These are phyloP conservation scores for Danaus chrysippus DNA, from an alignment of 2,888 invertebrate genomes.

Conservation along the genomic window DNA sequence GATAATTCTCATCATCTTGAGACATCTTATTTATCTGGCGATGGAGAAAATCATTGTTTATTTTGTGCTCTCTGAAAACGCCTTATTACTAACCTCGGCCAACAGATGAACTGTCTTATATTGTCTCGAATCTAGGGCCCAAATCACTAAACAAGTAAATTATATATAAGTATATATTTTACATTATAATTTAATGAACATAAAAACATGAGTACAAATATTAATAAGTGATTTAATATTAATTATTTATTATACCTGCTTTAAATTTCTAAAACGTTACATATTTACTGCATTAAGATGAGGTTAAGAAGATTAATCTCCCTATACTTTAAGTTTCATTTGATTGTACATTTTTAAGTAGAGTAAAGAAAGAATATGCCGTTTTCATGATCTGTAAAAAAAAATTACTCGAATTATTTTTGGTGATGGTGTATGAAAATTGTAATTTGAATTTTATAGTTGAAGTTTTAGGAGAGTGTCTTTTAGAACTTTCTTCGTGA, in stretches of 20 bases:
- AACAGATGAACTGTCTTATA: slow-evolving; percentile 64
- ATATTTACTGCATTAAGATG: neutral
- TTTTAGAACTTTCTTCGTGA: no score
- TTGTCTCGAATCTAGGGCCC: no score
- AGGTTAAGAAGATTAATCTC: neutral
- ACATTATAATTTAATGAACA: no score
- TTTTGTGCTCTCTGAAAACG: slow-evolving; percentile 65
- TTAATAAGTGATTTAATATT: no score
- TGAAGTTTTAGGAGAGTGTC: no score
- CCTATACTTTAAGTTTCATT: slow-evolving; percentile 35
- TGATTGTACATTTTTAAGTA: slow-evolving; percentile 54
- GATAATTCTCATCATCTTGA: slow-evolving; percentile 72
- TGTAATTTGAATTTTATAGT: no score
- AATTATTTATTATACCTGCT: no score
- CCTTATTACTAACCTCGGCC: slow-evolving; percentile 64
- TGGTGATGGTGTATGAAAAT: no score
- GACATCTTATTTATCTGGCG: slow-evolving; percentile 77
- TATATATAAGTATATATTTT: no score
- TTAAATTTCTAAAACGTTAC: no score
- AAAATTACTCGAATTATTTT: neutral
- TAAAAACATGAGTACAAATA: no score
- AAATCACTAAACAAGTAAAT: slow-evolving; percentile 17
- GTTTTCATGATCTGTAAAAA: slow-evolving; percentile 63
- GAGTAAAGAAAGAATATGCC: slow-evolving; percentile 59
- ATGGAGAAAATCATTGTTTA: slow-evolving; percentile 74